Evolutionary conservation across 2,888 invertebrate genomes (phyloP).

Genomic region (Lasioglossum vierecki): DNA sequence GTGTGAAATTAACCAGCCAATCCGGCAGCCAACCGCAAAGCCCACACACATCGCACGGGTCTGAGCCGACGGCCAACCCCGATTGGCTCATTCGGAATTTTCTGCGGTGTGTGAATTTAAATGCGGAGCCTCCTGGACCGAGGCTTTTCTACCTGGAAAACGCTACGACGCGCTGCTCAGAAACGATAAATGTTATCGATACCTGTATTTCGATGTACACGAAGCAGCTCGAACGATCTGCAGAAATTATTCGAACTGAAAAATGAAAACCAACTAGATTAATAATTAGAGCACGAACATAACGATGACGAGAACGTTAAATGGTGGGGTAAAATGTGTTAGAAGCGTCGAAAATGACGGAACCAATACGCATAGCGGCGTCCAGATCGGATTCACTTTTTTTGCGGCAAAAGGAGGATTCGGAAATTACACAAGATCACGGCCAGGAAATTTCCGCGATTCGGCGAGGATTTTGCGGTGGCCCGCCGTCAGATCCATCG

Average conservation of each 20-base stretch:
- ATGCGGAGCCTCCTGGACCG: slow-evolving; percentile 28
- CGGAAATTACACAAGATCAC: not conserved
- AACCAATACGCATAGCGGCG: not conserved
- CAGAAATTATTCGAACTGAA: not conserved
- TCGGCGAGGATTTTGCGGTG: not conserved
- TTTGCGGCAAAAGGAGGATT: not conserved
- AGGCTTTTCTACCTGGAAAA: slow-evolving; percentile 17
- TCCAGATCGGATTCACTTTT: not conserved
- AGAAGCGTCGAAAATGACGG: not conserved
- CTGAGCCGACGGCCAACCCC: slow-evolving; percentile 51
- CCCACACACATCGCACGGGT: slow-evolving; percentile 61
- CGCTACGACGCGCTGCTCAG: slow-evolving; percentile 15
- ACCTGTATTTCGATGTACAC: not conserved
- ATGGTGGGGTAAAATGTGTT: not conserved
- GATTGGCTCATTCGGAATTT: slow-evolving; percentile 64
- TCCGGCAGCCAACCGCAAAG: slow-evolving; percentile 79
- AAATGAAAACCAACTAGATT: not conserved
- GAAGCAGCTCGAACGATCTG: not conserved
- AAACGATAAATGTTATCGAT: slow-evolving; percentile 19
- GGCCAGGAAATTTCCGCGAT: not conserved
- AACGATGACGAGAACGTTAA: not conserved
- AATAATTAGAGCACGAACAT: not conserved
- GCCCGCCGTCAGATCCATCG: slow-evolving; percentile 39
- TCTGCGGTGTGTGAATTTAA: slow-evolving; percentile 65
- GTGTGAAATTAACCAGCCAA: slow-evolving; percentile 83